Evolutionary conservation across 2,888 invertebrate genomes (phyloP).

Genomic region (Steromphala cineraria): DNA sequence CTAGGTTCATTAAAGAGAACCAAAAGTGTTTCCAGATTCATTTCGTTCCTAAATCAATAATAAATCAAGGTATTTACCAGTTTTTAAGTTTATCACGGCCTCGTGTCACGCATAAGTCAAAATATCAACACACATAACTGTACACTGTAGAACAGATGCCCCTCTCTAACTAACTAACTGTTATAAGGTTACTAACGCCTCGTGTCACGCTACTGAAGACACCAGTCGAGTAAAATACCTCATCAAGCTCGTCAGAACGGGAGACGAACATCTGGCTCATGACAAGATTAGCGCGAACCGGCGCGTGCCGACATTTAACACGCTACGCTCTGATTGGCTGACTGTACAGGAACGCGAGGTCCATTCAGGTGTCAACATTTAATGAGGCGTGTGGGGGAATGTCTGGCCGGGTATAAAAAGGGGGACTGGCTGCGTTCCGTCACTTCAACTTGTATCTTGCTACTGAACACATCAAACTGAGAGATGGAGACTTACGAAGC

Average conservation of each 20-base stretch:
- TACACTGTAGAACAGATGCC: too few species aligned
- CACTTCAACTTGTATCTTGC: not conserved
- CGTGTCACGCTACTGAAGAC: too few species aligned
- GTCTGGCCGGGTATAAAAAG: conserved; percentile 1
- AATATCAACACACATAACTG: too few species aligned
- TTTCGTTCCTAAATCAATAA: too few species aligned
- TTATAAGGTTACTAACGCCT: too few species aligned
- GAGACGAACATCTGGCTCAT: not conserved
- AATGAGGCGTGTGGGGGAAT: not conserved
- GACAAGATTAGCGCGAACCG: not conserved
- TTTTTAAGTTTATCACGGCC: too few species aligned
- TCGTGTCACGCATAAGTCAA: too few species aligned
- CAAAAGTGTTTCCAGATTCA: too few species aligned
- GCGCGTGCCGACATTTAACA: not conserved
- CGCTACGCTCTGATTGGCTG: conserved; percentile 28
- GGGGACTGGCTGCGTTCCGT: not conserved
- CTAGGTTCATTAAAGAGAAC: too few species aligned
- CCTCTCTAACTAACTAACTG: too few species aligned
- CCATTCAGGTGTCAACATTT: not conserved
- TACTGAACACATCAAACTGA: not conserved
- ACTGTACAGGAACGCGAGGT: conserved; percentile 19
- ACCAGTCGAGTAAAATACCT: too few species aligned
- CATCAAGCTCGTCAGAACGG: not conserved
- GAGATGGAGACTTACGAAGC: not conserved
- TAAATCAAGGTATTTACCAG: too few species aligned